Base-by-base conservation (phyloP, 2,888 invertebrate genomes). In the Luffia ferchaultella region DNA sequence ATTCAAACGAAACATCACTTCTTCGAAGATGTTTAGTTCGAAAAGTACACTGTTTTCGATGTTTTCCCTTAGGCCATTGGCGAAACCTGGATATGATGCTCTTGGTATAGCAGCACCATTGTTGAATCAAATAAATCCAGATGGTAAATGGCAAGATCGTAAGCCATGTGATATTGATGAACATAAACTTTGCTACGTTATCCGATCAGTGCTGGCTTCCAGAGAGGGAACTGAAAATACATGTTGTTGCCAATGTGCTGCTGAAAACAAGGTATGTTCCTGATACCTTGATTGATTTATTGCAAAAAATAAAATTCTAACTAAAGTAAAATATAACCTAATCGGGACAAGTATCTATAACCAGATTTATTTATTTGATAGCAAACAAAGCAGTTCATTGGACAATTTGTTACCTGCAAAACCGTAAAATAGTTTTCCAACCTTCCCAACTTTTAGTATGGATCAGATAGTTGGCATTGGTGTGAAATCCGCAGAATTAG, bases 101-200 rank as follows among this genome's bases (percentile, higher is more conserved):
- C 52, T 76, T 16, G 61, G 57, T 9, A 65, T 70, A 60, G 60
- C 75, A 16, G 68, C 69, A 1, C 70, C 63, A 49, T 60, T 71
- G 5, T 54, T 78, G 16, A 66, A 78, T 1, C 74, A 78, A 58
- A 67, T 78, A 65, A 82, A 80, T 52, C 71, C 77, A 2, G 61
- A 71, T 1, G 79, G 79, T 2, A 68, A 71, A 61, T 82, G 80
- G 80, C 70, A 76, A 52, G 73, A 60, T 48, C 56, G 51, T 1
- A 67, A 67, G 40, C 79, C 79, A 1, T 62, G 58, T 1, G 57
- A 59, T n/a, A 50, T 75, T 18, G 77, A 82, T 16, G 76, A 76
- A 55, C 68, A 72, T 16, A 60, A 64, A 1, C 55, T 80, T 1
- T 69, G 63, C 55, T 63, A 70, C 2, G 64, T 82, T 1, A 70